Evolutionary conservation across 2,888 invertebrate genomes (phyloP).

Genomic region (Erynnis tages): DNA sequence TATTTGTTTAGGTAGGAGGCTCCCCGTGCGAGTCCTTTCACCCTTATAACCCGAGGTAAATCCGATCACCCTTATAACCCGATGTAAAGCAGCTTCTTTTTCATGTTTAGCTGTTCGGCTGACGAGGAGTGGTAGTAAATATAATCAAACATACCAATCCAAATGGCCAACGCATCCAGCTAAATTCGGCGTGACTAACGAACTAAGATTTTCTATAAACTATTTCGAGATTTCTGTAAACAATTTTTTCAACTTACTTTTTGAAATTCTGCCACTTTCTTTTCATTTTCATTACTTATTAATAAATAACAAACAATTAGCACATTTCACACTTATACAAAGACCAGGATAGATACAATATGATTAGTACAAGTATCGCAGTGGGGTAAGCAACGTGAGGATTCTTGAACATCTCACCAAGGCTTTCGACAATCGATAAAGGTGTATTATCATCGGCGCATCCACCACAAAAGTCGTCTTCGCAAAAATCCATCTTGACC

Average conservation of each 20-base stretch:
- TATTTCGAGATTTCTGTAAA: neutral
- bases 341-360: constrained; percentile 45
- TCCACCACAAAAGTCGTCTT: constrained; percentile 4
- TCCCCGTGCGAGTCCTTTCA: no score
- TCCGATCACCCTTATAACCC: no score
- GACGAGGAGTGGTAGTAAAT: no score
- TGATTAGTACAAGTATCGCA: constrained; percentile 43
- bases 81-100: no score
- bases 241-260: neutral
- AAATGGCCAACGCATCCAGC: no score
- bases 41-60: no score
- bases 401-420: constrained; percentile 36
- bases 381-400: constrained; percentile 42
- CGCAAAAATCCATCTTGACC: constrained; percentile 21
- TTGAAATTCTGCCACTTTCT: neutral
- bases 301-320: neutral
- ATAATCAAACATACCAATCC: no score
- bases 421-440: constrained; percentile 19
- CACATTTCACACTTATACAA: constrained; percentile 43
- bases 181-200: no score
- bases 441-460: neutral
- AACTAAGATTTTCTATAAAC: neutral
- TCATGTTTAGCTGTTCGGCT: no score
- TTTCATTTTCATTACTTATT: no score
- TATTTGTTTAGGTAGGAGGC: no score